phyloP scores from a whole-genome alignment of 2,797 vertebrate species.

The Artibeus lituratus region DNA sequence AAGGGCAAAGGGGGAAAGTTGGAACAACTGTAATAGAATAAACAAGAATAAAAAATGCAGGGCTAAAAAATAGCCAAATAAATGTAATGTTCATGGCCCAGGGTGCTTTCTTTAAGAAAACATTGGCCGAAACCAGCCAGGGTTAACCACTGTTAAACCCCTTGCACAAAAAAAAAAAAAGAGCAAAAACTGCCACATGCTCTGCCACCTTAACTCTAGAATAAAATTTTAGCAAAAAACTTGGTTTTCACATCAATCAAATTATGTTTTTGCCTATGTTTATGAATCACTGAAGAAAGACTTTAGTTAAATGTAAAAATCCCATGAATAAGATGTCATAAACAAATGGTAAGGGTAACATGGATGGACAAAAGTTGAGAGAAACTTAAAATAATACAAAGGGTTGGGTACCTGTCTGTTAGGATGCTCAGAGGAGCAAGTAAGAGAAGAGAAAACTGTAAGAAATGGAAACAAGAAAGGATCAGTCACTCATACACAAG shows the following conservation, averaged over 20 bases:
- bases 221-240: neutral
- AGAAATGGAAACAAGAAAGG: neutral
- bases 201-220: neutral
- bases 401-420: neutral
- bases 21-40: neutral
- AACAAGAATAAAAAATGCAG: neutral
- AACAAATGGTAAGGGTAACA: neutral
- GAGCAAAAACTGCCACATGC: neutral
- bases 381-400: neutral
- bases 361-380: neutral
- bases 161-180: neutral
- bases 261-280: neutral
- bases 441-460: slow-evolving; percentile 3
- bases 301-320: neutral
- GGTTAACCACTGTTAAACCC: neutral
- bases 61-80: neutral
- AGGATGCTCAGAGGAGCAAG: neutral
- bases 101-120: neutral
- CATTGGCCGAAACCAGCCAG: neutral
- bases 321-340: neutral
- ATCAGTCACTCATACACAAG: neutral
- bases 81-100: neutral
- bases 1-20: neutral
- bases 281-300: slow-evolving; percentile 2
- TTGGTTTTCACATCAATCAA: neutral